A percentile compares a stretch with the other conserved stretches of the same genome.
phyloP scores from a whole-genome alignment of 2,888 invertebrate genomes.

The Eupithecia tripunctaria region DNA sequence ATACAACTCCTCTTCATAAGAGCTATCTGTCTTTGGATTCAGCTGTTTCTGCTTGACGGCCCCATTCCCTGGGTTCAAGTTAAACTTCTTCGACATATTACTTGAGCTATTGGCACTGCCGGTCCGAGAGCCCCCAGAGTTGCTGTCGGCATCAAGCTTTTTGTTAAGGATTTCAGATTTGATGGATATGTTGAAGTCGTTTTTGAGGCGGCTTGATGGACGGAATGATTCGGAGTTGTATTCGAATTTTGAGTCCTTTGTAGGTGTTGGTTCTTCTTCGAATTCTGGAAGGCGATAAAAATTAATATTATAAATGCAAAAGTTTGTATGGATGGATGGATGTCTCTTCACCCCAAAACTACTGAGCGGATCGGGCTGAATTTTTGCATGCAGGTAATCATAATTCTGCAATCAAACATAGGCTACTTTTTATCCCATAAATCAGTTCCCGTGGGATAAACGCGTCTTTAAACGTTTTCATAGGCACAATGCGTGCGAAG shows the following conservation, averaged over 20 bases:
- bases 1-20: constrained; percentile 94
- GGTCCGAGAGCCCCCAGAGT: constrained; percentile 63
- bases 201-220: constrained; percentile 72
- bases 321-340: too few species aligned
- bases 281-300: constrained; percentile 53
- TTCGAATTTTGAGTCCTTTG: constrained; percentile 69
- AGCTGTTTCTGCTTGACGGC: constrained; percentile 56
- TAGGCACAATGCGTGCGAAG: too few species aligned
- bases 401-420: too few species aligned
- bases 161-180: constrained; percentile 69
- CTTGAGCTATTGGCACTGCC: constrained; percentile 78
- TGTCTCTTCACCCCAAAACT: too few species aligned
- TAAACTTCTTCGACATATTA: constrained; percentile 78
- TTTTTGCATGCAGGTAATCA: too few species aligned
- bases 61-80: constrained; percentile 57
- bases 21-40: constrained; percentile 74
- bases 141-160: constrained; percentile 60
- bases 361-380: too few species aligned
- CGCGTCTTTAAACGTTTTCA: too few species aligned
- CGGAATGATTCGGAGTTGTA: constrained; percentile 71
- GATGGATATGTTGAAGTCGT: constrained; percentile 78
- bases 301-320: too few species aligned
- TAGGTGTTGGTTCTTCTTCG: constrained; percentile 61
- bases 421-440: too few species aligned
- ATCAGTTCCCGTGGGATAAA: too few species aligned